Percentiles rank a stretch among this genome's conserved stretches.
These are phyloP conservation scores for Liodrosophila aerea DNA, from an alignment of 2,888 invertebrate species.

Conservation along the genomic window DNA sequence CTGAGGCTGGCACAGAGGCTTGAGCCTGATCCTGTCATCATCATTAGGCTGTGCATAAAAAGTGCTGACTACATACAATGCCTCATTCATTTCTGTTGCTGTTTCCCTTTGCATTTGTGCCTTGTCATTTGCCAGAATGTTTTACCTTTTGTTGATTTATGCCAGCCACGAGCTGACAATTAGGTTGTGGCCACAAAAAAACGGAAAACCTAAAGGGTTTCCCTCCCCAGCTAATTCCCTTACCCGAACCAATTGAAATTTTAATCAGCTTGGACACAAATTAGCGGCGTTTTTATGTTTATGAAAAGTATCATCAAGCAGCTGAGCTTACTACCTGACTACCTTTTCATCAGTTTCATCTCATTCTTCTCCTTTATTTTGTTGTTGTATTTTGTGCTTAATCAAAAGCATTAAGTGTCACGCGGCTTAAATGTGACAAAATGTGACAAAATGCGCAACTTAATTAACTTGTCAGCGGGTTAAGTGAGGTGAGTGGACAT, in stretches of 20 bases:
- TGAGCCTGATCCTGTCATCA: constrained; percentile 47
- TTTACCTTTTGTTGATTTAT: constrained; percentile 67
- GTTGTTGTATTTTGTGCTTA: constrained; percentile 32
- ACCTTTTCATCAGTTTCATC: constrained; percentile 23
- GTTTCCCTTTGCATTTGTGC: constrained; percentile 16
- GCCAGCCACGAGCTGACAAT: constrained; percentile 60
- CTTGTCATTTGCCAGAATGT: constrained; percentile 57
- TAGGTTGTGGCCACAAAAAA: constrained; percentile 47
- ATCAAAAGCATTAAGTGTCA: constrained; percentile 50
- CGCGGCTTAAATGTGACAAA: constrained; percentile 68
- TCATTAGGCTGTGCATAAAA: constrained; percentile 56
- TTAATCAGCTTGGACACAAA: constrained; percentile 73
- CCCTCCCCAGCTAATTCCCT: background rate
- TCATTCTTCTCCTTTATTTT: background rate
- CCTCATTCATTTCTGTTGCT: constrained; percentile 14
- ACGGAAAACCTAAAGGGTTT: constrained; percentile 37
- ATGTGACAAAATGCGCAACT: constrained; percentile 66
- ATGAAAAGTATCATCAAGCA: constrained; percentile 46
- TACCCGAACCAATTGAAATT: constrained; percentile 61
- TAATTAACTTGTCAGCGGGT: constrained; percentile 74
- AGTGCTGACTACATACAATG: constrained; percentile 48
- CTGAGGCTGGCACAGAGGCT: background rate
- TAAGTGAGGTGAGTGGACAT: constrained; percentile 46
- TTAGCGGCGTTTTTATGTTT: constrained; percentile 59
- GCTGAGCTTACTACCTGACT: constrained; percentile 15